Evolutionary conservation across 2,113 vertebrate genomes (phyloP), one percentile per base, ranked within the genome.

Genomic region (Morphnarchus princeps): DNA sequence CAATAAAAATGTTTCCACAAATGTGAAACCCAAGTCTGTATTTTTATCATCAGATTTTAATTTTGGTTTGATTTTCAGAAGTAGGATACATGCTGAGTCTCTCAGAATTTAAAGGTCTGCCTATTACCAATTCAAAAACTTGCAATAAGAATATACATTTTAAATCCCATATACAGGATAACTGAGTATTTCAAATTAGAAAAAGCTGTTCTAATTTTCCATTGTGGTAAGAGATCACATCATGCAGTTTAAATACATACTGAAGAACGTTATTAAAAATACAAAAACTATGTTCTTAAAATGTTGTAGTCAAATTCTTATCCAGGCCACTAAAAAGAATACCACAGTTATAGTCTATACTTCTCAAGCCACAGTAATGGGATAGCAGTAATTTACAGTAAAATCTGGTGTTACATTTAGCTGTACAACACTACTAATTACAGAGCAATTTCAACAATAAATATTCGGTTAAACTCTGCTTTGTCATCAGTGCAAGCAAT

Each of bases 401-500:
- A 96, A 96, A 93, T 77, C 86, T 83, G 62, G 96, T 93, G 94
- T 97, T 97, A 95, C 97, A 97, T 95, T 88, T 97, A 98, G 98
- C 96, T 97, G 82, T 93, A 95, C 57, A 82, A 96, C 88, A 97
- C 84, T 97, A 97, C 97, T 96, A 98, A 97, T 97, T 97, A 98
- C 85, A 97, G 87, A 97, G 96, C 82, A 58, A 98, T 94, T 96
- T 96, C 80, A 97, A 95, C 93, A 98, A 97, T 97, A 98, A 98
- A 98, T 98, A 98, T 97, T 97, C 97, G 94, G 97, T 97, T 95
- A 91, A 97, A 80, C 91, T 93, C 96, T 93, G 93, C 98, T 98
- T 98, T 98, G 95, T 98, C 98, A 98, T 98, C 96, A 98, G 78
- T 76, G 90, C 50, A 95, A 94, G 96, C 92, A 97, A 97, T 97